Percentiles rank a stretch among this genome's conserved stretches.
phyloP scores from a whole-genome alignment of 2,888 invertebrate species.

The Agriopis leucophaearia region DNA sequence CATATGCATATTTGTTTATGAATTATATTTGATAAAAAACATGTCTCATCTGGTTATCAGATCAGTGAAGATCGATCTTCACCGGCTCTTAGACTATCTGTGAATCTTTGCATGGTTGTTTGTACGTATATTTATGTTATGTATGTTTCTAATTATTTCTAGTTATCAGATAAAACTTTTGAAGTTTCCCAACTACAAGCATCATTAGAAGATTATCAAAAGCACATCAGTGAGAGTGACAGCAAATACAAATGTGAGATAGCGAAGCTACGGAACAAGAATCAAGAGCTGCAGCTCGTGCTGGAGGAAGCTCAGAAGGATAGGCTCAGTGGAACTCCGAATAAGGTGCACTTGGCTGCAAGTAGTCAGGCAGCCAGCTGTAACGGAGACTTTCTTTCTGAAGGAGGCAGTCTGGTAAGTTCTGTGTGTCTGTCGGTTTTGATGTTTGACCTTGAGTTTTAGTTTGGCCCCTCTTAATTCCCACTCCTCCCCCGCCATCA shows the following conservation, averaged over 20 bases:
- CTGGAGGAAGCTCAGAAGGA: conserved; percentile 79
- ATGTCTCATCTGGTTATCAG: too few relatives aligned
- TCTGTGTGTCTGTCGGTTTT: neutral
- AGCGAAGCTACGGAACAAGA: conserved; percentile 86
- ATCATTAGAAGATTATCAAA: conserved; percentile 89
- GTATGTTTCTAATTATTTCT: conserved; percentile 38
- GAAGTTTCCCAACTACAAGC: conserved; percentile 90
- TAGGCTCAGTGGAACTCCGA: conserved; percentile 69
- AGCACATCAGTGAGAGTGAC: conserved; percentile 87
- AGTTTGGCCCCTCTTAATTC: too few relatives aligned
- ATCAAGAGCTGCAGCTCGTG: conserved; percentile 79
- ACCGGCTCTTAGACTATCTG: too few relatives aligned
- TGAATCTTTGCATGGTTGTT: too few relatives aligned
- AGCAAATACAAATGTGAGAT: conserved; percentile 87
- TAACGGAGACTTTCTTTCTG: conserved; percentile 83
- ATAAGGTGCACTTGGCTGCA: conserved; percentile 66
- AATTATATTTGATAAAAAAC: too few relatives aligned
- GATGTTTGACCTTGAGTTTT: too few relatives aligned
- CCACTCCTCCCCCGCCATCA: too few relatives aligned
- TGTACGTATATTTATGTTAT: too few relatives aligned
- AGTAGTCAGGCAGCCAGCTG: conserved; percentile 81
- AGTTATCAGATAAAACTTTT: conserved; percentile 92
- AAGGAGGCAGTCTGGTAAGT: conserved; percentile 87
- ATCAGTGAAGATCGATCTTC: too few relatives aligned
- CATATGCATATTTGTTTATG: too few relatives aligned